Evolutionary conservation across 2,113 vertebrate genomes (phyloP), one percentile per base, ranked within the genome.

Genomic region (Halichoerus grypus): DNA sequence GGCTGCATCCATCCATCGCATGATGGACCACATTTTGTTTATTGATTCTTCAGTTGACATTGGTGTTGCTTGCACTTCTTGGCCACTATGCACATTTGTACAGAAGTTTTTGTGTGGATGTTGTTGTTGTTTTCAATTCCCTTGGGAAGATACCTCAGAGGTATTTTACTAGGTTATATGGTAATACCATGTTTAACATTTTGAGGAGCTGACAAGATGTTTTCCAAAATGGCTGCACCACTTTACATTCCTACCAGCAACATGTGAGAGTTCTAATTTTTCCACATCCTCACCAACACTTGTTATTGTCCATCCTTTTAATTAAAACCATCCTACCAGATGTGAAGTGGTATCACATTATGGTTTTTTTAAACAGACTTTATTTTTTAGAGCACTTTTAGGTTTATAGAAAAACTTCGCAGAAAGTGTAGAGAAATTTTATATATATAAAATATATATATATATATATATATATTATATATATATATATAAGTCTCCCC

Each of bases 381-480:
- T 57, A 67, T 46, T 46, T 49, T 61, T 92, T 57, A 46, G 85
- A 92, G 79, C 51, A 49, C 19, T 59, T 92, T 61, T 36, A 39
- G 76, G 16, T 82, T 82, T 61, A 36, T 14, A 82, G 28, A 88
- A 88, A 59, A 49, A 6, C 21, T 51, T 5, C 7, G 11, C 53
- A 74, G 69, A 31, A 74, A 74, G 36, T 46, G 8, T 18, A 22
- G 26, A 69, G 42, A 39, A 36, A 33, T 65, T 33, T 33, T n/a
- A 14, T 28, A 10, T 7, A 16, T 33, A 67, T 46, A 7, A 36
- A 7, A 33, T 33, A 33, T 16, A 8, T 69, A n/a, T 69, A n/a
- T n/a, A 19, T 1, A 69, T 55, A 55, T 5, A 19, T 55, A 55
- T 55, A 4, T 55, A 69, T 36, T 33, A 63, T 31, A 13, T 12